phyloP scores from a whole-genome alignment of 37 sponge, comb jelly and placozoan genomes.

The Lycopodina hypogea region DNA sequence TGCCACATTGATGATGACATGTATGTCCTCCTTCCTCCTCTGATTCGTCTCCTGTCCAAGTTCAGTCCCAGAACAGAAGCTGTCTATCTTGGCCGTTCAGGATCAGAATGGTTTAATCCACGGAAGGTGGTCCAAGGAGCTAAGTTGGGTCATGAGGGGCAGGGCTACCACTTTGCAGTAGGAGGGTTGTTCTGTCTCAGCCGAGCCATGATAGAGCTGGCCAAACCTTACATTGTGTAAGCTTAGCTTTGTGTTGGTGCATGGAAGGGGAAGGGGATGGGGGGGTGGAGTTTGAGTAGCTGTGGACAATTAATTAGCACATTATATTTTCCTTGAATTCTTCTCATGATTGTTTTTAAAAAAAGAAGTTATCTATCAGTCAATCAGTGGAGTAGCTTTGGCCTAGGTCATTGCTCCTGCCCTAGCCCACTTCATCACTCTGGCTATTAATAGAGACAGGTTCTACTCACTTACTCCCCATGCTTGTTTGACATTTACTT shows the following conservation, averaged over 20 bases:
- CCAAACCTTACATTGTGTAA: constrained; percentile 46
- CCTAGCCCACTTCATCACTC: too few species aligned
- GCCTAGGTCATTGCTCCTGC: too few species aligned
- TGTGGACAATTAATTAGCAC: too few species aligned
- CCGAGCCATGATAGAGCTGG: constrained; percentile 47
- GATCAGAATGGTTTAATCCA: constrained; percentile 28
- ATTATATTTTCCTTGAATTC: too few species aligned
- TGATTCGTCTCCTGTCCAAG: constrained; percentile 14
- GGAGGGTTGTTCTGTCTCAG: constrained; percentile 65
- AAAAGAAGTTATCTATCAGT: too few species aligned
- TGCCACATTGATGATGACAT: constrained; percentile 69
- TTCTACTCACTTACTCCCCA: too few species aligned
- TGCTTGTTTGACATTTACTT: too few species aligned
- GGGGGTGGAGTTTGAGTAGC: too few species aligned
- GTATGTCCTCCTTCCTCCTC: constrained; percentile 15
- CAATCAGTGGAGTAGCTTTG: too few species aligned
- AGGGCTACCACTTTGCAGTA: constrained; percentile 58
- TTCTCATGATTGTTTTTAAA: too few species aligned
- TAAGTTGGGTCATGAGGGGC: constrained; percentile 4
- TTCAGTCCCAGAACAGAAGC: constrained; percentile 46
- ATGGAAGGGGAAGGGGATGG: background rate
- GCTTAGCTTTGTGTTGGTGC: background rate
- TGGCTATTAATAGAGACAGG: too few species aligned
- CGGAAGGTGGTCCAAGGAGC: constrained; percentile 16
- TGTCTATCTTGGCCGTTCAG: constrained; percentile 50